Conservation (phyloP, 2,797 vertebrate genomes). For the Rhabdomys pumilio region DNA sequence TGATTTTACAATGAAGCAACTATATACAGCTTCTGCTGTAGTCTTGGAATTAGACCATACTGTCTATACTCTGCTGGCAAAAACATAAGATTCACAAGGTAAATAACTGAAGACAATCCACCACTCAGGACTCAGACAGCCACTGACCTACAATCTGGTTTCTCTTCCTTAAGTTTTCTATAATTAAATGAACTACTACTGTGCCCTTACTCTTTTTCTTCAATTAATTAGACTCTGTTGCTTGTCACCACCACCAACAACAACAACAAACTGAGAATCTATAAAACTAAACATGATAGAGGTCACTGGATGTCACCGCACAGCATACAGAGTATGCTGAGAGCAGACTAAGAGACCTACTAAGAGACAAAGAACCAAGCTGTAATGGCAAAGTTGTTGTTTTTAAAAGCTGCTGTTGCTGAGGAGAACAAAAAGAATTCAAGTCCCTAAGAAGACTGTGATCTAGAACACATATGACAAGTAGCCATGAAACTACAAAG, state of each 20-base stretch:
- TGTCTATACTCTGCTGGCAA: neutral
- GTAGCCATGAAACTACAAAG: conserved; percentile 18
- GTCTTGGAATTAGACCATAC: neutral
- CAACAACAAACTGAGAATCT: neutral
- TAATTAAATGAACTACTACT: neutral
- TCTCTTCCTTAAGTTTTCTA: neutral
- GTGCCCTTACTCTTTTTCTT: neutral
- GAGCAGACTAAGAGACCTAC: neutral
- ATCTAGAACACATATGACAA: neutral
- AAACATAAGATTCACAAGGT: neutral
- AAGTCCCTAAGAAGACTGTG: neutral
- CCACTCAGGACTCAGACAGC: conserved; percentile 6
- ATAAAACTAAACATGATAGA: neutral
- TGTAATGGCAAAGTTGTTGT: neutral
- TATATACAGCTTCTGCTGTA: neutral
- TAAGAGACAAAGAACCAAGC: neutral
- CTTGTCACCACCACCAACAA: neutral
- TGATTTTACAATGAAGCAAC: neutral
- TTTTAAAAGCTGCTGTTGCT: neutral
- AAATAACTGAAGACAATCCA: conserved; percentile 1
- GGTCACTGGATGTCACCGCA: neutral
- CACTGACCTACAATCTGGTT: neutral
- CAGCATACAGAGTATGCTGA: neutral
- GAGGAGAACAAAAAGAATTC: neutral
- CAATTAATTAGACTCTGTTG: conserved; percentile 39